A percentile compares a stretch with the other conserved stretches of the same genome.
phyloP scores from a whole-genome alignment of 2,888 invertebrate species.

The Ferrisia virgata region DNA sequence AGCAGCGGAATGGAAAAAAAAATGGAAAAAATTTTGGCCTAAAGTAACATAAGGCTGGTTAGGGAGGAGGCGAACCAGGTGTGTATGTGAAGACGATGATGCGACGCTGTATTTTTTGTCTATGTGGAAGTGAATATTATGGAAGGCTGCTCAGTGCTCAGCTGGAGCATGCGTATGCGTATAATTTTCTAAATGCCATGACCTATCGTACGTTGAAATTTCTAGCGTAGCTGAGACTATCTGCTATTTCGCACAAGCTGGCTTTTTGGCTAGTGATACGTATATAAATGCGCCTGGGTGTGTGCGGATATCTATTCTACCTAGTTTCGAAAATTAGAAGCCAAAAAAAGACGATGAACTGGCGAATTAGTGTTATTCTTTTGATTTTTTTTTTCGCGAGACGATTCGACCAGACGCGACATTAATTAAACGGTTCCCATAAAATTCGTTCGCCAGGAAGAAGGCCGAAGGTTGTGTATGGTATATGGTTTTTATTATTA shows the following conservation, averaged over 20 bases:
- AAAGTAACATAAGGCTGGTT: neutral
- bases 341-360: neutral
- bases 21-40: neutral
- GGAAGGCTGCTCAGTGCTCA: neutral
- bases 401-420: neutral
- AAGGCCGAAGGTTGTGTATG: no score
- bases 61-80: neutral
- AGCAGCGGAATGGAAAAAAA: neutral
- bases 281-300: neutral
- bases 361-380: neutral
- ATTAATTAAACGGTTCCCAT: neutral
- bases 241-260: neutral
- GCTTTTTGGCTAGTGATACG: neutral
- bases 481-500: no score
- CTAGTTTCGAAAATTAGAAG: neutral
- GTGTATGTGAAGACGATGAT: neutral
- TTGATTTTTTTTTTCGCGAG: neutral
- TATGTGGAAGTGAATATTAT: neutral
- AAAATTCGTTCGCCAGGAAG: no score
- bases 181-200: constrained; percentile 5
- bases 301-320: neutral
- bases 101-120: neutral
- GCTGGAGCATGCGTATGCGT: neutral
- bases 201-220: neutral
- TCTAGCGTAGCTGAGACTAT: neutral